A percentile compares a stretch with the other conserved stretches of the same genome.
phyloP scores from a whole-genome alignment of 2,888 invertebrate species.

The Xestia rhomboidea region DNA sequence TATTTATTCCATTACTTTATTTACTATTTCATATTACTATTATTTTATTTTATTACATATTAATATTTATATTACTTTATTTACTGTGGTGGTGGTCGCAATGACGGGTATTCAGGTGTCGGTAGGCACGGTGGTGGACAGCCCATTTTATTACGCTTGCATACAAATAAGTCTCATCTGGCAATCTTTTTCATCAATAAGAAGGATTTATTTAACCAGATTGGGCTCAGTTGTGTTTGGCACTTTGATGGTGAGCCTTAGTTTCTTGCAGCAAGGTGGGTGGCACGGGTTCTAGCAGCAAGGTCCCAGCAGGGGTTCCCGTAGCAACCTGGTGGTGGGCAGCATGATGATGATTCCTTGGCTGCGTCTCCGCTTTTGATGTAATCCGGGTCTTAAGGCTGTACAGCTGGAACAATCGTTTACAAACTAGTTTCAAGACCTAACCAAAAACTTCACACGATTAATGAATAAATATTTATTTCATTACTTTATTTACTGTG shows the following conservation, averaged over 20 bases:
- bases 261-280: not conserved
- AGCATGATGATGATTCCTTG: not conserved
- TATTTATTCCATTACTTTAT: conserved; percentile 1
- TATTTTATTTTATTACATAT: too few species aligned
- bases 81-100: not conserved
- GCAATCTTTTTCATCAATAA: not conserved
- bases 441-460: not conserved
- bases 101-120: not conserved
- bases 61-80: too few species aligned
- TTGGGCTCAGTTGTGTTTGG: rapidly evolving
- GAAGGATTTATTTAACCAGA: not conserved
- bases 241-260: not conserved
- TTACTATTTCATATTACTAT: too few species aligned
- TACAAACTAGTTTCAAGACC: not conserved
- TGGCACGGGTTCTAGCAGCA: not conserved
- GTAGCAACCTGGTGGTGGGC: not conserved
- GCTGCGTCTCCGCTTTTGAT: not conserved
- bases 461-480: conserved; percentile 5
- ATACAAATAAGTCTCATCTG: not conserved
- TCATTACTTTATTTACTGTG: not conserved
- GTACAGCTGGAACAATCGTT: not conserved
- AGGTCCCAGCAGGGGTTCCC: not conserved
- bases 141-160: not conserved
- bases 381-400: not conserved
- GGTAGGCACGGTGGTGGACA: not conserved